Percentiles rank a stretch among this genome's conserved stretches.
phyloP scores from a whole-genome alignment of 2,113 vertebrate genomes.

The Boulengeromyrus knoepffleri region DNA sequence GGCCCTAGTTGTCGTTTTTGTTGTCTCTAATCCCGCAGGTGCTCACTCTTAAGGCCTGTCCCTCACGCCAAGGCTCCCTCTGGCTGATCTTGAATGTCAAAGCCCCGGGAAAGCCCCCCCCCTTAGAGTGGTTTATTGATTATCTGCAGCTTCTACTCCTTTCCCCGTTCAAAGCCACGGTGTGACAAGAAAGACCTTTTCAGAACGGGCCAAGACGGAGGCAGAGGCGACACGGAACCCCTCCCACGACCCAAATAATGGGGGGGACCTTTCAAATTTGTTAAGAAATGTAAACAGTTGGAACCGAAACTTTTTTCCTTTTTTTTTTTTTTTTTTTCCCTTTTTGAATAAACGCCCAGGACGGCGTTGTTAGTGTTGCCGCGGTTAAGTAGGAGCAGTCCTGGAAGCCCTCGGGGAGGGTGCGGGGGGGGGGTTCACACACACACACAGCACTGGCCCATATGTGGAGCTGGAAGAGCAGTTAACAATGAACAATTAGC shows the following conservation, averaged over 20 bases:
- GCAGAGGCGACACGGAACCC: not conserved
- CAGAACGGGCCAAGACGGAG: constrained; percentile 1
- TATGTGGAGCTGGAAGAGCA: not conserved
- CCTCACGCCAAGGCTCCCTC: constrained; percentile 37
- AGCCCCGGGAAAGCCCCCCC: constrained; percentile 23
- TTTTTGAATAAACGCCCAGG: not conserved
- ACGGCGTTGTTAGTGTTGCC: not conserved
- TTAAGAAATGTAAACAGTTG: not conserved
- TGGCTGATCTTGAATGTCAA: constrained; percentile 47
- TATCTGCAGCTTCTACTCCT: constrained; percentile 36
- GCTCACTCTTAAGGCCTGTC: constrained; percentile 52
- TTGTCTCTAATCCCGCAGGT: constrained; percentile 48
- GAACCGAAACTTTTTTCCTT: not conserved
- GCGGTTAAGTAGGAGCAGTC: not conserved
- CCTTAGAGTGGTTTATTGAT: constrained; percentile 39
- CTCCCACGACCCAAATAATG: constrained; percentile 9
- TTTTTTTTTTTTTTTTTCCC: not conserved
- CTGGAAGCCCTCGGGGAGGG: not conserved
- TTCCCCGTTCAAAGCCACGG: constrained; percentile 23
- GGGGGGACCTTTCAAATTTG: constrained; percentile 11
- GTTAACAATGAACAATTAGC: constrained; percentile 11
- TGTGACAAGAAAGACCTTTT: constrained; percentile 20
- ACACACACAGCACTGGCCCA: not conserved
- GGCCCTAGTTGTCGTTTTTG: constrained; percentile 23
- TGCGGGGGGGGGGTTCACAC: not conserved